These are phyloP conservation scores for Aplidium turbinatum DNA, from an alignment of 23 tunicate species.

Conservation along the genomic window DNA sequence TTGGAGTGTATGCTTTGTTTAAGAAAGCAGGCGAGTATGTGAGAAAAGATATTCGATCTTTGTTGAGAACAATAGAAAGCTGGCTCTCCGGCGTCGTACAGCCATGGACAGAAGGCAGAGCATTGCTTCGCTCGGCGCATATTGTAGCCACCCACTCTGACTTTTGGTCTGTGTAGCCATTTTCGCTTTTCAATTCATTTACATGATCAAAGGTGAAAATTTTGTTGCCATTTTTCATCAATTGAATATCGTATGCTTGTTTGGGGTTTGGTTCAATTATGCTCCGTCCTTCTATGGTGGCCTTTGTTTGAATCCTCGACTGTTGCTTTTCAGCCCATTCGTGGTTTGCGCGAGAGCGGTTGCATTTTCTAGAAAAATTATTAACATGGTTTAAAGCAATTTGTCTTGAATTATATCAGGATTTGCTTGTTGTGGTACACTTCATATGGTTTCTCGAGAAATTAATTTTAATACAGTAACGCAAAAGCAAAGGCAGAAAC, in stretches of 20 bases:
- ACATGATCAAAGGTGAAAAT: background rate
- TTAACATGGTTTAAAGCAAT: too few relatives aligned
- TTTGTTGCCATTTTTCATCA: background rate
- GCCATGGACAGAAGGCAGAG: background rate
- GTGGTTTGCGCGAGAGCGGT: background rate
- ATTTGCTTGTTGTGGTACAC: too few relatives aligned
- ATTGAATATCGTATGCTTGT: background rate
- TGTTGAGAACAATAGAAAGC: background rate
- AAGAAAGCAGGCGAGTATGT: background rate
- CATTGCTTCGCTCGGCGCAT: background rate
- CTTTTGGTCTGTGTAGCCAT: background rate
- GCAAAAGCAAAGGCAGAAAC: too few relatives aligned
- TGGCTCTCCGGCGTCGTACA: background rate
- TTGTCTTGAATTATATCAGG: too few relatives aligned
- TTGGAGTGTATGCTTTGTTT: background rate
- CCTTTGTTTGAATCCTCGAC: constrained; percentile 15
- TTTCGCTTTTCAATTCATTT: background rate
- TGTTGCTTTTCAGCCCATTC: constrained; percentile 30
- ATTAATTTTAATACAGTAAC: too few relatives aligned
- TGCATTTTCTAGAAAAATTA: constrained; percentile 1
- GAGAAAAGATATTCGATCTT: background rate
- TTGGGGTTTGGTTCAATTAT: constrained; percentile 24
- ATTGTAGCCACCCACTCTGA: background rate
- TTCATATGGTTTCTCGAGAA: too few relatives aligned
- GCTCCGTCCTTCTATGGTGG: constrained; percentile 29